A percentile compares a stretch with the other conserved stretches of the same genome.
These are phyloP conservation scores for Silurus aristotelis DNA, from an alignment of 2,797 vertebrate species.

Conservation along the genomic window DNA sequence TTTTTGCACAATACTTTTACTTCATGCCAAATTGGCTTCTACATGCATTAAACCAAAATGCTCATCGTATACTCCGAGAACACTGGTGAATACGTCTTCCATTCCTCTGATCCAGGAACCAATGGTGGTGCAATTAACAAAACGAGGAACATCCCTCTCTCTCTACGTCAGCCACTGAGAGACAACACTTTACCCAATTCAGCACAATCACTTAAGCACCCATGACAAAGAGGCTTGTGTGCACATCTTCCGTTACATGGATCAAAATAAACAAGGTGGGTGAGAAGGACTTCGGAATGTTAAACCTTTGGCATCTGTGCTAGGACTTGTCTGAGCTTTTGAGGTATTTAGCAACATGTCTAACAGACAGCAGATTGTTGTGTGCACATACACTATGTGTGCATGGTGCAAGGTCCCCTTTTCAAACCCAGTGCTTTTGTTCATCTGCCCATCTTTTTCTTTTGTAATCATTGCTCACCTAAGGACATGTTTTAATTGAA, in stretches of 20 bases:
- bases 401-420: background rate
- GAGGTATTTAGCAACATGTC: conserved; percentile 36
- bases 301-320: conserved; percentile 32
- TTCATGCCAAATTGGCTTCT: background rate
- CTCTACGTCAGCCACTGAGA: background rate
- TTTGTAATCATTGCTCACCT: conserved; percentile 15
- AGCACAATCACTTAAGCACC: conserved; percentile 22
- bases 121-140: background rate
- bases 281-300: conserved; percentile 33
- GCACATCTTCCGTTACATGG: conserved; percentile 20
- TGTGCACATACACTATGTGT: background rate
- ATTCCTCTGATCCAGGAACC: background rate
- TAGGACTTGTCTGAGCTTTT: conserved; percentile 42
- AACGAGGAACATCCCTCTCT: background rate
- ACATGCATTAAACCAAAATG: background rate
- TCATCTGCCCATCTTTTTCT: conserved; percentile 22
- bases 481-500: conserved; percentile 19
- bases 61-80: background rate
- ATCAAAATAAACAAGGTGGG: conserved; percentile 46
- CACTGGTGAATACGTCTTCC: background rate
- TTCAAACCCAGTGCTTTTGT: background rate
- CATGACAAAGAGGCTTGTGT: conserved; percentile 27
- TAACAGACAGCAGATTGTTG: conserved; percentile 27
- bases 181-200: conserved; percentile 21
- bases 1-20: background rate